Evolutionary conservation across 2,888 invertebrate species (phyloP), one percentile per base, ranked within the genome.

Genomic region (Drosophila yooni): DNA sequence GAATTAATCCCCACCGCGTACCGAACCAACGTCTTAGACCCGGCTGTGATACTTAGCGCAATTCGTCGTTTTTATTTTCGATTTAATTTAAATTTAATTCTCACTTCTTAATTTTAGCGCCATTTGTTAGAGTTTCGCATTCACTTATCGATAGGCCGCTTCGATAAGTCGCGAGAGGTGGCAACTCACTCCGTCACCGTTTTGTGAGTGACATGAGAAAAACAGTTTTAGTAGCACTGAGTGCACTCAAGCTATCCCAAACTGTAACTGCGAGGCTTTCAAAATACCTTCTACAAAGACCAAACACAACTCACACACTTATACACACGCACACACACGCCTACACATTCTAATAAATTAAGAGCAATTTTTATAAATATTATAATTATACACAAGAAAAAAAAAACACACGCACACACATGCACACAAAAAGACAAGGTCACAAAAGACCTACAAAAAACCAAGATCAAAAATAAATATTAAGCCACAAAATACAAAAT

Each of bases 31-130:
- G 88, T 92, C 88, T 90, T 92, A 91, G 86, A 92, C 93, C 93
- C 93, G 93, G 92, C 93, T 93, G 93, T 93, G 93, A 93, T 93
- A 93, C 91, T 92, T 91, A 91, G 91, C 86, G 81, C 83, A 91
- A 90, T 87, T 89, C 78, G 72, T 79, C 81, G 78, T 83, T 82
- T 81, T 83, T 64, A 53, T 77, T 67, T 75, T 72, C 33, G 43
- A 53, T 71, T 69, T 61, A 65, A 64, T 80, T 69, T 56, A 25
- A 64, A 57, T 66, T 72, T 57, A 58, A 58, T 59, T 77, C 57
- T 70, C 69, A 66, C 36, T 58, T 68, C 70, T 76, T 64, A 79
- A 65, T 53, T 70, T 73, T 79, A 70, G 79, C 79, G 74, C 79
- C 79, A 78, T 50, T 79, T 67, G 77, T 68, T 81, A 76, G 56